Base-by-base conservation (phyloP, 1,140 invertebrate species). In the Musca domestica region DNA sequence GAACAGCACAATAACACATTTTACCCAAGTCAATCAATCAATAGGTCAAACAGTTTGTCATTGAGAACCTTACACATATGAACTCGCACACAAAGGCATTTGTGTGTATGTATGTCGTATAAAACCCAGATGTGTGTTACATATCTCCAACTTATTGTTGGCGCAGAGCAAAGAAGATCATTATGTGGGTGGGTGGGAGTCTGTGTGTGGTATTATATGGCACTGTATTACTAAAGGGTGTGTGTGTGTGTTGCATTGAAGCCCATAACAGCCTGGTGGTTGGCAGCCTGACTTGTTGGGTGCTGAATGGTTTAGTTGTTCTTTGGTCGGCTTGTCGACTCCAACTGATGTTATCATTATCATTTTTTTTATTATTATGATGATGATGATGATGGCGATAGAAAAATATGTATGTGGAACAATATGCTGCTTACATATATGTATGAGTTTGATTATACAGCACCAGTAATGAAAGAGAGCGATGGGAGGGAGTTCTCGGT, bases 31-130 rank as follows among this genome's bases (percentile, higher is more conserved):
- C 54, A 58, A 58, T 58, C 54, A 58, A 58, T 58, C 54, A 58
- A 58, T 58, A 58, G 54, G 54, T 58, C 54, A 58, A 58, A 58
- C 54, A 58, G 25, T 58, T 58, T 58, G 54, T 58, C 54, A 58
- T 58, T 58, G 54, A 58, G 27, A 30, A 15, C 27, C 17, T 17
- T 2, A 58, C 54, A 58, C 23, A 58, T n/a, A 58, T 25, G 22
- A 2, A 54, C 19, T 9, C 5, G 52, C 52, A 54, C 9, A 54
- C 3, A 52, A 12, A 20, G 17, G 47, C 47, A 15, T 5, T 14
- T n/a, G 47, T 15, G 2, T 19, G 47, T 19, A 15, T n/a, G 15
- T n/a, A 19, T 30, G 27, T 30, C 9, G 9, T 9, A 30, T 30
- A n/a, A n/a, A n/a, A n/a, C n/a, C n/a, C n/a, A n/a, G n/a, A n/a